Percentiles rank a stretch among this genome's conserved stretches.
Evolutionary conservation across 1,140 invertebrate species (phyloP).

Genomic region (Calosoma granatense): DNA sequence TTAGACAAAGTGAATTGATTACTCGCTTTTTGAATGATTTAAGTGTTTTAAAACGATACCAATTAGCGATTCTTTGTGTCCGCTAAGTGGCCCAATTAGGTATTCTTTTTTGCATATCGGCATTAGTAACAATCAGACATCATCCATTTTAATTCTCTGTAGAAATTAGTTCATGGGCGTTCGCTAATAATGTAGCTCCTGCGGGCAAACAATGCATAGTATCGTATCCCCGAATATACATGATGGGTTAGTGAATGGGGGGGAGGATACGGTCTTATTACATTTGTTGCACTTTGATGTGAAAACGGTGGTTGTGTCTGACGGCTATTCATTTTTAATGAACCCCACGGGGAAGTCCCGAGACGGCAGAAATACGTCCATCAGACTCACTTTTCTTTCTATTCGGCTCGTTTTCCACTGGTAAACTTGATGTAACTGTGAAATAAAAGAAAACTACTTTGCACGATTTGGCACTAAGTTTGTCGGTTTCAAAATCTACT

Average conservation of each 20-base stretch:
- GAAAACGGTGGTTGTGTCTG: background rate
- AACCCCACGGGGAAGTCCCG: no score
- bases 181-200: no score
- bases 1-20: conserved; percentile 3
- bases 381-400: background rate
- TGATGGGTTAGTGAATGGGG: no score
- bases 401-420: no score
- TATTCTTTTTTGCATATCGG: background rate
- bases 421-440: background rate
- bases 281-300: background rate
- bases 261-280: background rate
- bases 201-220: no score
- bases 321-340: background rate
- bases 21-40: background rate
- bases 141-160: no score
- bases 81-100: background rate
- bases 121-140: background rate
- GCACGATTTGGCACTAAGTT: no score
- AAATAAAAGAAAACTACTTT: no score
- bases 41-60: background rate
- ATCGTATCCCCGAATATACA: background rate
- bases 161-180: background rate
- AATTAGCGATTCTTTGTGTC: background rate
- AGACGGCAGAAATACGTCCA: no score
- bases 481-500: no score